phyloP scores from a whole-genome alignment of 2,113 vertebrate genomes.

The Rhadina sibilatrix region DNA sequence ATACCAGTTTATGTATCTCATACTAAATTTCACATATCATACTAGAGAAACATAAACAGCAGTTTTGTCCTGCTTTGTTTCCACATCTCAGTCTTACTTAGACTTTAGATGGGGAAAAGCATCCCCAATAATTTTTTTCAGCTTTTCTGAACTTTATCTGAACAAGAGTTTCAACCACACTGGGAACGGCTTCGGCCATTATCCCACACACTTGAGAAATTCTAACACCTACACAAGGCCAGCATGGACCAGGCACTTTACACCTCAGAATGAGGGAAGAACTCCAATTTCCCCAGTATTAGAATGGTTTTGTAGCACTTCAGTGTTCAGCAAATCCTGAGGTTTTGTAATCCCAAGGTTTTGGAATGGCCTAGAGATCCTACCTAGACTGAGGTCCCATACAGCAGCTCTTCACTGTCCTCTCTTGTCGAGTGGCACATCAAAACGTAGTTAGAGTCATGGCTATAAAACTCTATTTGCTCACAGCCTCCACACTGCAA shows the following conservation, averaged over 20 bases:
- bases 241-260: neutral
- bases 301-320: neutral
- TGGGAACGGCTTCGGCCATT: neutral
- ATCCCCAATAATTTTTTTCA: neutral
- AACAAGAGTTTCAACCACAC: neutral
- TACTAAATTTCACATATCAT: neutral
- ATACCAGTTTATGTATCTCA: neutral
- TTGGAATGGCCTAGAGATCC: neutral
- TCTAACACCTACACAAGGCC: neutral
- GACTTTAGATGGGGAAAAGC: neutral
- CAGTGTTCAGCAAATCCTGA: neutral
- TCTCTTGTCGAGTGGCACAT: neutral
- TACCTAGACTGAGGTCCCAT: neutral
- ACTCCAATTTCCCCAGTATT: neutral
- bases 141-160: neutral
- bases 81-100: neutral
- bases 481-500: neutral
- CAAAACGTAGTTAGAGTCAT: neutral
- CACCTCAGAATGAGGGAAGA: neutral
- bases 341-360: neutral
- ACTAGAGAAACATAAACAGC: neutral
- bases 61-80: neutral
- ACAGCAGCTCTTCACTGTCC: neutral
- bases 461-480: neutral
- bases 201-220: fast-evolving